Base-by-base conservation (phyloP, 2,888 invertebrate genomes). In the Volucella inflata region DNA sequence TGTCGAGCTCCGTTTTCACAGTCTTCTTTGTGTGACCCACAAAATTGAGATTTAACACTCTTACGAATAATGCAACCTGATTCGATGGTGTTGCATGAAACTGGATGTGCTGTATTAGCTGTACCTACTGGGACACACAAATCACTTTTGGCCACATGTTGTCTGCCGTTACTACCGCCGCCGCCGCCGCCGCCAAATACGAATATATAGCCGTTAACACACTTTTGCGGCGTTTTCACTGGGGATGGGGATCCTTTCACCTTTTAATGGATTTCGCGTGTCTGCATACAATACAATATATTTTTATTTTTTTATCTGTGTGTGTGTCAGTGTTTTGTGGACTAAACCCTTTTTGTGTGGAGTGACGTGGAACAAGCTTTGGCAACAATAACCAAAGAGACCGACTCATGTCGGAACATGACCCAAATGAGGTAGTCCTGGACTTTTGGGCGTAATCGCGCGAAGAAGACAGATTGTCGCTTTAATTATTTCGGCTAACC, bases 51-150 rank as follows among this genome's bases (percentile, higher is more conserved):
- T 68, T 83, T 68, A 74, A 68, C 78, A 79, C 78, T 30, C 30
- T 83, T 79, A n/a, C n/a, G n/a, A n/a, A n/a, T n/a, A 79, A 64
- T 68, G 68, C 74, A 83, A 83, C 83, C 83, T 83, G 83, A 83
- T 79, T 79, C 59, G 44, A 44, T 30, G 48, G 30, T 30, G 30
- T 6, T 30, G 30, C 30, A 30, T 30, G 1, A 30, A 30, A 30
- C n/a, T 11, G 46, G 10, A 38, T 50, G 48, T 65, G 16, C 9
- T 55, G 53, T 40, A 14, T 16, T 2, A 36, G 12, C 46, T 9
- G 16, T 11, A 40, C 11, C 8, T 12, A 36, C n/a, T 36, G 57
- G 48, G 71, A 36, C 17, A 60, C 65, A 53, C 51, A 50, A 80
- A 64, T 76, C 70, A 64, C 62, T 81, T 68, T 42, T 36, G 65